Conservation (phyloP, 2,888 invertebrate genomes). For the Rotaria magnacalcarata region DNA sequence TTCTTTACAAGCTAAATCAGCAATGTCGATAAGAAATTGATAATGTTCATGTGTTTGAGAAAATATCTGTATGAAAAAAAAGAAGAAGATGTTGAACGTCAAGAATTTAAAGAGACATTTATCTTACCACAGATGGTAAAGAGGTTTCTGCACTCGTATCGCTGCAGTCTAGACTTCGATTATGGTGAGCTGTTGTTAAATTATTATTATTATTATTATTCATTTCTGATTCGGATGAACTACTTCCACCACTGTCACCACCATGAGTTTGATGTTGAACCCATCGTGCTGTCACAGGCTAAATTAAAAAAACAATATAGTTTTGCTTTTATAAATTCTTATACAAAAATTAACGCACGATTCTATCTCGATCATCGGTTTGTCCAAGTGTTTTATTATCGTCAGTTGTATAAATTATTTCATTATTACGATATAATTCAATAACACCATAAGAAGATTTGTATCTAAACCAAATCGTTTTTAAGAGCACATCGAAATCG, state of each 20-base stretch:
- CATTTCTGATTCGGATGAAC: background rate
- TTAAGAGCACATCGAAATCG: background rate
- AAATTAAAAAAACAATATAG: background rate
- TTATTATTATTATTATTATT: conserved; percentile 25
- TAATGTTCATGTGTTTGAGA: conserved; percentile 70
- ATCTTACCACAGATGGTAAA: conserved; percentile 19
- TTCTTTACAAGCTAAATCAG: conserved; percentile 78
- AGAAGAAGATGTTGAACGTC: background rate
- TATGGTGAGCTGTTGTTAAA: conserved; percentile 1
- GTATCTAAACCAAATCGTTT: background rate
- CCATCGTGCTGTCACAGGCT: conserved; percentile 4
- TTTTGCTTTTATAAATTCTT: background rate
- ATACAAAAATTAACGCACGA: background rate
- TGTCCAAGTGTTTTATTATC: conserved; percentile 32
- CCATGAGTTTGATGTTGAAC: conserved; percentile 31
- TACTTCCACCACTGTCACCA: conserved; percentile 27
- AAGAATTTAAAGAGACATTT: background rate
- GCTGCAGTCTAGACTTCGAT: background rate
- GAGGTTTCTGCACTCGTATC: background rate
- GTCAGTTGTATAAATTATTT: background rate
- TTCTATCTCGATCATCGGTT: conserved; percentile 4
- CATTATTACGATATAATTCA: conserved; percentile 34
- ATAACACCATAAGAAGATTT: conserved; percentile 28
- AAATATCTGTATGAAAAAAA: conserved; percentile 65
- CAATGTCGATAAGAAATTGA: conserved; percentile 67